Evolutionary conservation across 2,888 invertebrate species (phyloP), one percentile per base, ranked within the genome.

Genomic region (Plagodis pulveraria): DNA sequence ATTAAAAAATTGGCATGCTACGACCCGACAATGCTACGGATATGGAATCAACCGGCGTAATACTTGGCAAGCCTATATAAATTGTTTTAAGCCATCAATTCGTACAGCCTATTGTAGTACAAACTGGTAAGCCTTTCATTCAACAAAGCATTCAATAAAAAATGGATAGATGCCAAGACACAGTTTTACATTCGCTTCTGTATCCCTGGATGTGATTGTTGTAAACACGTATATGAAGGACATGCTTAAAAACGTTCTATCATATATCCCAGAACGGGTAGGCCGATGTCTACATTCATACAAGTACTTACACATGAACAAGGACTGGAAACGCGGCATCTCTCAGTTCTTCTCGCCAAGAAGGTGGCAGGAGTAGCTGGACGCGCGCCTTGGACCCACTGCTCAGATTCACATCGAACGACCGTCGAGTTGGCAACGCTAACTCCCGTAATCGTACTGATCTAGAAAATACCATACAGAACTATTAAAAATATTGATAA

Each of bases 371-470:
- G 53, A 97, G 90, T 66, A 99, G 91, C 86, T 97, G 97, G 48
- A 97, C 98, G 80, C 97, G 96, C n/a, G 98, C 97, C 77, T 95
- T 94, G 81, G 96, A 96, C 57, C 98, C 98, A 84, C 97, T 97
- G 56, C 96, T 95, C 74, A 98, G 93, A 74, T 96, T 95, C 77
- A 98, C 96, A 92, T 97, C 96, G 79, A 97, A 96, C 75, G 96
- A 97, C 77, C 95, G 94, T 77, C 96, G 95, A 70, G 94, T 95
- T 46, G 98, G 98, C 81, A 98, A 89, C 48, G 98, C 98, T 74
- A 97, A 93, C 83, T 96, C 94, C 66, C 95, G 94, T 56, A 97
- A 87, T 71, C 95, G 93, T 77, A 94, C 94, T 68, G 95, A 94
- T 81, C 94, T 93, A 74, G n/a, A 64, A 61, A 40, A 50, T 11